phyloP scores from a whole-genome alignment of 1,140 invertebrate species.

The Drosophila quadrilineata region DNA sequence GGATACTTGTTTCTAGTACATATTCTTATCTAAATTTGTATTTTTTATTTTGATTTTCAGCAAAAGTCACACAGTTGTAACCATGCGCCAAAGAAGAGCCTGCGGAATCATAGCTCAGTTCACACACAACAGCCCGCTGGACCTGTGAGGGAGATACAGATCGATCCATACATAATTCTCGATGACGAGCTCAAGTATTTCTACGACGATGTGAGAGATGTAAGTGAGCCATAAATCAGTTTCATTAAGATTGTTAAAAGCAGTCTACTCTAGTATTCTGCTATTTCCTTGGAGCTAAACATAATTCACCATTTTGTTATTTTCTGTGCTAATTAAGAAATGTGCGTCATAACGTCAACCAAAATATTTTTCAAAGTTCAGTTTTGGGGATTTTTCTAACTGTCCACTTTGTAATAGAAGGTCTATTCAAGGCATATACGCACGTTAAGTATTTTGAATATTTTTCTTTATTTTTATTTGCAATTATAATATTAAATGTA shows the following conservation, averaged over 20 bases:
- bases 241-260: no score
- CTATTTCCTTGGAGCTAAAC: no score
- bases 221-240: constrained; percentile 81
- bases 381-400: not conserved
- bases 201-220: constrained; percentile 91
- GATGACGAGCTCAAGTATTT: constrained; percentile 92
- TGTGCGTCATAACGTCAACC: not conserved
- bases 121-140: constrained; percentile 87
- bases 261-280: no score
- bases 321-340: constrained; percentile 5
- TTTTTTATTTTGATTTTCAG: constrained; percentile 14
- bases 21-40: constrained; percentile 24
- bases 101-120: constrained; percentile 83
- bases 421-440: not conserved
- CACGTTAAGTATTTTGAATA: no score
- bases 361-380: constrained; percentile 3
- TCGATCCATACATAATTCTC: constrained; percentile 92
- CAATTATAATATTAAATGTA: no score
- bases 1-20: no score
- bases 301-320: constrained; percentile 1
- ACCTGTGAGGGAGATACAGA: constrained; percentile 88
- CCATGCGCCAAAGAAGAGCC: constrained; percentile 23
- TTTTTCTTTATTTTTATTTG: no score
- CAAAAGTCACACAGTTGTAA: constrained; percentile 52
- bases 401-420: not conserved